Evolutionary conservation across 2,797 vertebrate species (phyloP), one percentile per base, ranked within the genome.

Genomic region (Lacerta agilis): DNA sequence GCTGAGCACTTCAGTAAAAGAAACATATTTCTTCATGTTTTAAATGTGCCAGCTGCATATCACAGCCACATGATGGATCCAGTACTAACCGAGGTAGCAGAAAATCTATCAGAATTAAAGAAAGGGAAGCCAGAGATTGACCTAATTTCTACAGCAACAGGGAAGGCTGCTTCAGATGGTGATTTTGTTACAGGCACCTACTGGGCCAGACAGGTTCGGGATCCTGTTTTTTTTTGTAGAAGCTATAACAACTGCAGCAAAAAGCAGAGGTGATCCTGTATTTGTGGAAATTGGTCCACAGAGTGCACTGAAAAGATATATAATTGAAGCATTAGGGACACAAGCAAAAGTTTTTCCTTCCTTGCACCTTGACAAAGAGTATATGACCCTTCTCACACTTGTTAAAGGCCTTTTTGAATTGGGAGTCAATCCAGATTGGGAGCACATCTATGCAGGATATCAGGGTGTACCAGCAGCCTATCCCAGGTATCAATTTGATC

Each of bases 271-370:
- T 66, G 97, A 97, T 6, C 5, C 94, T n/a, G 94, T 98, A 9
- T 98, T 98, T 97, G 97, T 98, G 79, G 98, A 99, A 95, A 97
- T 98, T 90, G 97, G 97, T 82, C 98, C 98, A 86, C 97, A 97
- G 25, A 95, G 93, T 83, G 95, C 91, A 88, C 91, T 99, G 43
- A 96, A 97, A 80, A 96, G 97, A 79, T 97, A 96, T 93, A 98
- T 98, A 84, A 93, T 90, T 55, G 98, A 98, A 93, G 97, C 95
- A 3, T 90, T 98, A 77, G 98, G 98, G 64, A 90, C 92, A 64
- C 89, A 94, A 27, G 85, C 94, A 4, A 90, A 89, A n/a, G 97
- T 98, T 83, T 93, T 98, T 1, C 87, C 97, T 9, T 96, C 97
- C 33, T 94, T 97, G 83, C 97, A 98, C 83, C 97, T 96, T 10